phyloP scores from a whole-genome alignment of 2,888 invertebrate species.

The Allacma fusca region DNA sequence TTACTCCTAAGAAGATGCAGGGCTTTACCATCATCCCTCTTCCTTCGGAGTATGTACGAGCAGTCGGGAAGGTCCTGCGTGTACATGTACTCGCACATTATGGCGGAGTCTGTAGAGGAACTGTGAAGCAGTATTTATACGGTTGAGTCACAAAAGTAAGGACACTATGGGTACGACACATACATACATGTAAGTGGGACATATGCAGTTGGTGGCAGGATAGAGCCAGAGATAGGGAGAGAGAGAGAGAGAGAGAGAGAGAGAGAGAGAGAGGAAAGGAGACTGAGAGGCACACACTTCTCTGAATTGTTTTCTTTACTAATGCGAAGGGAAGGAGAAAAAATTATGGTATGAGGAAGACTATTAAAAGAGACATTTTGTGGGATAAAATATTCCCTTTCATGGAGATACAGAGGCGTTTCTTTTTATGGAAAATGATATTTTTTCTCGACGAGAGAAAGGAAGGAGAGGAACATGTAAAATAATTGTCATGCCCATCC shows the following conservation, averaged over 20 bases:
- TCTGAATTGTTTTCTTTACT: conserved; percentile 55
- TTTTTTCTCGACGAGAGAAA: conserved; percentile 44
- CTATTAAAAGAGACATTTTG: conserved; percentile 55
- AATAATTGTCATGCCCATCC: conserved; percentile 51
- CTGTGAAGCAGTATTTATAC: not conserved
- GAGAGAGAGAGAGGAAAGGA: conserved; percentile 11
- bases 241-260: not conserved
- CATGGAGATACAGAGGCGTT: conserved; percentile 54
- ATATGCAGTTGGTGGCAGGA: not conserved
- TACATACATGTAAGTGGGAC: not conserved
- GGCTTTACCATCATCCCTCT: no score
- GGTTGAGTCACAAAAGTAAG: not conserved
- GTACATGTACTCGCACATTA: not conserved
- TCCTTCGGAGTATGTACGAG: no score
- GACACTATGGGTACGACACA: not conserved
- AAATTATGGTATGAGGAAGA: conserved; percentile 54
- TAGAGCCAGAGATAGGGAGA: not conserved
- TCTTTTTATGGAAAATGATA: conserved; percentile 57
- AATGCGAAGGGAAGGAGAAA: conserved; percentile 54
- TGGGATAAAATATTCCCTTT: conserved; percentile 56
- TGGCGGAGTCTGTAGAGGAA: not conserved
- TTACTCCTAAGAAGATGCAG: no score
- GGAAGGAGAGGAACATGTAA: conserved; percentile 49
- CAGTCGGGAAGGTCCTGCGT: no score
- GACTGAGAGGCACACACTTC: conserved; percentile 31